phyloP scores from a whole-genome alignment of 2,888 invertebrate genomes.

The Oasisia sp. region DNA sequence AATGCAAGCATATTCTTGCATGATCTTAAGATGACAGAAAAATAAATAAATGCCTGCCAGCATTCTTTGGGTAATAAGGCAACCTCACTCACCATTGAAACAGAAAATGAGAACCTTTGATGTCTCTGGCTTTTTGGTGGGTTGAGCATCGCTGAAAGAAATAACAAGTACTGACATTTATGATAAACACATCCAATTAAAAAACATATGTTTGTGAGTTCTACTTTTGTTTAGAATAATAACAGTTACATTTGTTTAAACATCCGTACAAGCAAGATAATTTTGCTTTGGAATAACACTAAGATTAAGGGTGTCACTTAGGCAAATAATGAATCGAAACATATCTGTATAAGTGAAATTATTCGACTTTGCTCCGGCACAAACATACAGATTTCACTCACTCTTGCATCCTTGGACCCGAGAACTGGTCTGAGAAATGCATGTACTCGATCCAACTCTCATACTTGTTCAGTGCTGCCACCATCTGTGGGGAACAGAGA shows the following conservation, averaged over 20 bases:
- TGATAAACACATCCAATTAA: not conserved
- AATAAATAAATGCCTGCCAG: not conserved
- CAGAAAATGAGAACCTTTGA: constrained; percentile 85
- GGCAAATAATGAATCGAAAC: too few species aligned
- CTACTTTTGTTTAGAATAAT: too few species aligned
- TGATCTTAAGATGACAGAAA: too few species aligned
- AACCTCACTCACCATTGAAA: constrained; percentile 71
- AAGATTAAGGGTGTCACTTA: too few species aligned
- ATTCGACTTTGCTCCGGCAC: not conserved
- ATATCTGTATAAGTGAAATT: constrained; percentile 23
- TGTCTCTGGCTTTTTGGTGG: constrained; percentile 75
- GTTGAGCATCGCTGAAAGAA: constrained; percentile 59
- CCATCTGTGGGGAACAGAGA: constrained; percentile 47
- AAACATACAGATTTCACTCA: constrained; percentile 68
- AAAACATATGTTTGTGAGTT: too few species aligned
- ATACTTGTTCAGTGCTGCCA: constrained; percentile 73
- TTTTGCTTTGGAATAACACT: too few species aligned
- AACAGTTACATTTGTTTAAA: too few species aligned
- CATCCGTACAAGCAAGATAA: too few species aligned
- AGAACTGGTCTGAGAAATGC: constrained; percentile 96
- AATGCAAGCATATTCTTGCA: too few species aligned
- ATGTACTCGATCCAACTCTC: constrained; percentile 90
- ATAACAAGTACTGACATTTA: constrained; percentile 23
- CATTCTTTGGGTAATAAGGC: not conserved
- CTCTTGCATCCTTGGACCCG: constrained; percentile 90